A percentile compares a stretch with the other conserved stretches of the same genome.
These are phyloP conservation scores for Oenanthe melanoleuca DNA, from an alignment of 2,113 vertebrate genomes.

Conservation along the genomic window DNA sequence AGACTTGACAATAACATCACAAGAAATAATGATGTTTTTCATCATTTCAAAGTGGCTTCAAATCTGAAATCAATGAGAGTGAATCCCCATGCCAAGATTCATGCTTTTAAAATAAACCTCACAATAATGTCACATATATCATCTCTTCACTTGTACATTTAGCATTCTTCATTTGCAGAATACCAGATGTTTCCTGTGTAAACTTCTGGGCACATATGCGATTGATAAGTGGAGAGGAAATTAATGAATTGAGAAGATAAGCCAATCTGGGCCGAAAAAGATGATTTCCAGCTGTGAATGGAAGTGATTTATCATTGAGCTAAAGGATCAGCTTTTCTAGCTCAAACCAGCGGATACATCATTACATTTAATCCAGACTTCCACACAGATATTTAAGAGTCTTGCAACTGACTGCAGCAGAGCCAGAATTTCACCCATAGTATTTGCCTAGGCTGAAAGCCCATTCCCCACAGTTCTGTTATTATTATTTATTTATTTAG, in stretches of 20 bases:
- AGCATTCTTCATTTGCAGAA: constrained; percentile 31
- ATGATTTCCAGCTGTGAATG: constrained; percentile 64
- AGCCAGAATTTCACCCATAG: constrained; percentile 39
- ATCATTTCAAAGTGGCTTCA: neutral
- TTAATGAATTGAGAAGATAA: constrained; percentile 68
- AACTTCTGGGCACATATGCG: constrained; percentile 49
- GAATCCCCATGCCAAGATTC: neutral
- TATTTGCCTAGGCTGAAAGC: constrained; percentile 43
- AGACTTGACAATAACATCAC: neutral
- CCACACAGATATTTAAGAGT: constrained; percentile 29
- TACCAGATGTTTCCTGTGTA: constrained; percentile 57
- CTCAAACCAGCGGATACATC: constrained; percentile 59
- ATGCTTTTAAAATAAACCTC: constrained; percentile 1
- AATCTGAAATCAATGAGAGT: neutral
- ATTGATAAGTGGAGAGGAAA: constrained; percentile 65
- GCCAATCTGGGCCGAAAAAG: constrained; percentile 31
- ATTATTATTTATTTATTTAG: constrained; percentile 1
- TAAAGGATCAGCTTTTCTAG: constrained; percentile 63
- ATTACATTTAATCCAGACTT: constrained; percentile 66
- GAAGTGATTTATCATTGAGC: constrained; percentile 65
- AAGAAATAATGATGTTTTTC: neutral
- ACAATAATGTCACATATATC: neutral
- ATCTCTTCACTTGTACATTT: neutral
- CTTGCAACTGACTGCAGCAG: constrained; percentile 17
- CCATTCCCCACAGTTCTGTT: constrained; percentile 6